Evolutionary conservation across 1,140 invertebrate genomes (phyloP).

Genomic region (Stenopsyche tienmushanensis): DNA sequence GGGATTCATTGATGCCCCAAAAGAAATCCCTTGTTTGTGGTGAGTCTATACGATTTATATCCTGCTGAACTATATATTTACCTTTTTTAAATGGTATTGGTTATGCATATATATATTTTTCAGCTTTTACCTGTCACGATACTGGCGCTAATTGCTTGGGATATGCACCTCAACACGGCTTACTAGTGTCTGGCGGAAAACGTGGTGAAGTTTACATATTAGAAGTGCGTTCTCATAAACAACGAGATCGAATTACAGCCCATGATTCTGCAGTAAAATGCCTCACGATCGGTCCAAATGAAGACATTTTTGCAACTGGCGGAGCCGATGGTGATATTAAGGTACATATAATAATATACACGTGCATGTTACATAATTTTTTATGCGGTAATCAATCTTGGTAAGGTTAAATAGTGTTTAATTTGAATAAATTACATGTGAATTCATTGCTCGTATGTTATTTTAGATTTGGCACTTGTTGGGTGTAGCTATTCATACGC

Average conservation of each 20-base stretch:
- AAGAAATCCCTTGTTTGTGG: constrained; percentile 90
- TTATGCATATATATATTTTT: constrained; percentile 33
- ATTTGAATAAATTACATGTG: not conserved
- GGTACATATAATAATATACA: constrained; percentile 57
- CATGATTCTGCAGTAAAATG: constrained; percentile 94
- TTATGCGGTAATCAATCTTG: constrained; percentile 6
- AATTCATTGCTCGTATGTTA: not conserved
- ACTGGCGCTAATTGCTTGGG: constrained; percentile 84
- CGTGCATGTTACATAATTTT: constrained; percentile 14
- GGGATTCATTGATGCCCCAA: constrained; percentile 96
- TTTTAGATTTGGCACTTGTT: constrained; percentile 18
- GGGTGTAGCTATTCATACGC: constrained; percentile 59
- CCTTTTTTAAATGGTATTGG: not conserved
- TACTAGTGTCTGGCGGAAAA: constrained; percentile 92
- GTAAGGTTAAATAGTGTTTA: not conserved
- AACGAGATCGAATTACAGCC: constrained; percentile 87
- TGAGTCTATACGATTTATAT: constrained; percentile 48
- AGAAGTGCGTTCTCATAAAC: constrained; percentile 84
- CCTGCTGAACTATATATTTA: not conserved
- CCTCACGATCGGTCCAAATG: constrained; percentile 88
- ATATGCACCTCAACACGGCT: constrained; percentile 90
- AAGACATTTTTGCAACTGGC: constrained; percentile 96
- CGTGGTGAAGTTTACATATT: constrained; percentile 95
- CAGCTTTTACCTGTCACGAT: constrained; percentile 89
- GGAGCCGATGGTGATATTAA: constrained; percentile 99